phyloP scores from a whole-genome alignment of 2,113 vertebrate species.

The Cyphomyrus discorhynchus region DNA sequence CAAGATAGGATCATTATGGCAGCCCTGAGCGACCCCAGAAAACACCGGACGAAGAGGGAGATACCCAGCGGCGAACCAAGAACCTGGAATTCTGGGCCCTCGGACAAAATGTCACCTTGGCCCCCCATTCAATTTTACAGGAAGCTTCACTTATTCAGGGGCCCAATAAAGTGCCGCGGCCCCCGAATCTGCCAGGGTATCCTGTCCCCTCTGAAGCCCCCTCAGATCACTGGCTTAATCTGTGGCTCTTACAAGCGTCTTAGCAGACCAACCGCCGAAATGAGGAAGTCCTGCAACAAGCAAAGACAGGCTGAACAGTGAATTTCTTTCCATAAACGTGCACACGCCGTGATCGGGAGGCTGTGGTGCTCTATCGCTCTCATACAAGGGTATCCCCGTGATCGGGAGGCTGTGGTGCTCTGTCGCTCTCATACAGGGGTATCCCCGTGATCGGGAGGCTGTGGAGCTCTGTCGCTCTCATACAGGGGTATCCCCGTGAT shows the following conservation, averaged over 20 bases:
- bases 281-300: background rate
- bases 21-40: background rate
- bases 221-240: background rate
- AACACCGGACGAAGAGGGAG: background rate
- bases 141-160: background rate
- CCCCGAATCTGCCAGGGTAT: background rate
- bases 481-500: background rate
- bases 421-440: too few species aligned
- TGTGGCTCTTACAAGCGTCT: background rate
- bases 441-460: too few species aligned
- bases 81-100: background rate
- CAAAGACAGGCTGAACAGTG: background rate
- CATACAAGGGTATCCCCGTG: too few species aligned
- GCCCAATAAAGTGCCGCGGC: background rate
- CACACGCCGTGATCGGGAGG: background rate
- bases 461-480: too few species aligned
- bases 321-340: background rate
- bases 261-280: background rate
- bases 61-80: background rate
- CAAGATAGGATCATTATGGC: background rate
- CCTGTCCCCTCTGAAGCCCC: background rate
- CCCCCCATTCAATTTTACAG: background rate
- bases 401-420: too few species aligned
- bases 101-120: background rate
- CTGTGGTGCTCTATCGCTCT: too few species aligned